These are phyloP conservation scores for Okapia johnstoni DNA, from an alignment of 2,113 vertebrate genomes.

Conservation along the genomic window DNA sequence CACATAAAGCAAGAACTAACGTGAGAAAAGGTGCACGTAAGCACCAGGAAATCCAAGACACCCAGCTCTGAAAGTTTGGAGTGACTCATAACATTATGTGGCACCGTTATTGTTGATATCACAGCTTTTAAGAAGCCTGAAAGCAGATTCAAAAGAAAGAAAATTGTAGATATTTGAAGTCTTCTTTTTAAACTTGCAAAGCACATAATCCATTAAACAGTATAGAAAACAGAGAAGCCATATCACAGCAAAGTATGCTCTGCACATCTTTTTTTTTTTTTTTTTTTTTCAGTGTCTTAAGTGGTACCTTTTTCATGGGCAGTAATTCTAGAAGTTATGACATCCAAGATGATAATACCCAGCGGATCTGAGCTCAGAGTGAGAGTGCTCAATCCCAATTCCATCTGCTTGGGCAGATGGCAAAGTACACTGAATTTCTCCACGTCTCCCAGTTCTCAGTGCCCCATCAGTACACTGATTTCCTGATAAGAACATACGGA, in stretches of 20 bases:
- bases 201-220: not conserved
- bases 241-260: not conserved
- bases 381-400: slow-evolving; percentile 15
- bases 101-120: not conserved
- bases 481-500: slow-evolving; percentile 55
- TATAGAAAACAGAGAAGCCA: not conserved
- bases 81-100: not conserved
- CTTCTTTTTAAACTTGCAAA: not conserved
- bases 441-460: not conserved
- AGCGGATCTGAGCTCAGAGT: not conserved
- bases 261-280: not conserved
- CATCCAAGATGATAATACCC: slow-evolving; percentile 16
- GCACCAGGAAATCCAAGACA: not conserved
- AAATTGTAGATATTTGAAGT: not conserved
- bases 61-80: not conserved
- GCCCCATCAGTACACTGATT: slow-evolving; percentile 37
- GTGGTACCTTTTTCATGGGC: slow-evolving; percentile 3
- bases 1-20: not conserved
- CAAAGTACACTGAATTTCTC: slow-evolving; percentile 35
- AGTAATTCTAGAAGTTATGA: slow-evolving; percentile 26
- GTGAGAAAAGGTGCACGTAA: not conserved
- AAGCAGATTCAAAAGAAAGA: not conserved
- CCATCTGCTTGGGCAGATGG: slow-evolving; percentile 48
- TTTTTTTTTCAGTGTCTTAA: not conserved
- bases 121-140: not conserved